These are phyloP conservation scores for Eupithecia abbreviata DNA, from an alignment of 2,888 invertebrate species.

Conservation along the genomic window DNA sequence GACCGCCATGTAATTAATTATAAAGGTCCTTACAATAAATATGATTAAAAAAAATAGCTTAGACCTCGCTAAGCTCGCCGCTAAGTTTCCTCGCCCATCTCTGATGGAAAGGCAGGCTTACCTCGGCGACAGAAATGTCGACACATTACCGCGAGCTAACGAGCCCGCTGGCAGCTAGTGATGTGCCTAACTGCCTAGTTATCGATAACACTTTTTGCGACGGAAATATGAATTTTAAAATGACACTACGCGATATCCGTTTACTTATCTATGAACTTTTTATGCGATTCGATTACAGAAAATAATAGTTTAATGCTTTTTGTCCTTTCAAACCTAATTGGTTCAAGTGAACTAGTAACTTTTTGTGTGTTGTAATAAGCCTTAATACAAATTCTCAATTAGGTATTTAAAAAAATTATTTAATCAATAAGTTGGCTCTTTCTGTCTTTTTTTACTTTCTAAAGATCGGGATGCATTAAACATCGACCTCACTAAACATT, in stretches of 20 bases:
- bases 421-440: background rate
- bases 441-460: background rate
- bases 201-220: conserved; percentile 43
- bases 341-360: conserved; percentile 22
- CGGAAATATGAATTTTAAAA: conserved; percentile 52
- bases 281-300: conserved; percentile 29
- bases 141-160: conserved; percentile 66
- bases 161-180: conserved; percentile 58
- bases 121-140: conserved; percentile 63
- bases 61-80: background rate
- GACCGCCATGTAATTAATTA: too few relatives aligned
- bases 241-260: conserved; percentile 47
- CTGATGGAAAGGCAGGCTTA: conserved; percentile 29
- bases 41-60: too few relatives aligned
- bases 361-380: conserved; percentile 25
- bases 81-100: conserved; percentile 12
- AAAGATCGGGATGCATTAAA: conserved; percentile 15
- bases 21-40: too few relatives aligned
- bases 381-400: conserved; percentile 21
- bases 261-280: conserved; percentile 29
- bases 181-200: conserved; percentile 40
- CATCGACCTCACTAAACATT: conserved; percentile 2
- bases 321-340: conserved; percentile 32
- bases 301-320: conserved; percentile 28
- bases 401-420: background rate